Conservation (phyloP, 2,888 invertebrate species). For the Acronicta leporina region DNA sequence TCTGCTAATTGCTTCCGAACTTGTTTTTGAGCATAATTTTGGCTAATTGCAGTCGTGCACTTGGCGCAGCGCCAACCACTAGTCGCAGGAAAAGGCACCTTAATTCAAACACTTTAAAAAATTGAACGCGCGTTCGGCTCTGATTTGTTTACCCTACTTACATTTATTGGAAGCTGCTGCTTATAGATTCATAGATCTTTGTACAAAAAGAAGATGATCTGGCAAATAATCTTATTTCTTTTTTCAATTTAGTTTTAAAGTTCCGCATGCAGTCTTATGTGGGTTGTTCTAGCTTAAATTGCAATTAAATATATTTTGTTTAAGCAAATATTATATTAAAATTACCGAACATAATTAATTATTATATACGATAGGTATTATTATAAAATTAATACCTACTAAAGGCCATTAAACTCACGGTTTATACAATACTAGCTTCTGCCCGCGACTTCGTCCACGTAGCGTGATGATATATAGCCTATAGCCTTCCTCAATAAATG, state of each 20-base stretch:
- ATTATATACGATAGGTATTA: no score
- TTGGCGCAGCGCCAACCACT: constrained; percentile 77
- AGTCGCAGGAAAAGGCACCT: constrained; percentile 72
- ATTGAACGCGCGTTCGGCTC: constrained; percentile 48
- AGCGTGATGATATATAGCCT: no score
- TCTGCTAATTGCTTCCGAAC: constrained; percentile 85
- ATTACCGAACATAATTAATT: no score
- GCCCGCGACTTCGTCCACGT: no score
- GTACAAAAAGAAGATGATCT: constrained; percentile 23
- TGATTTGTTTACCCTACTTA: constrained; percentile 61
- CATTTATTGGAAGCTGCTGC: constrained; percentile 32
- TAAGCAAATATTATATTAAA: no score
- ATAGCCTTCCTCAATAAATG: no score
- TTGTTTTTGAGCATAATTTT: constrained; percentile 87
- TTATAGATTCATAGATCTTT: constrained; percentile 25
- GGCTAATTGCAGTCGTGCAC: constrained; percentile 84
- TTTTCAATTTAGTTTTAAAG: constrained; percentile 7
- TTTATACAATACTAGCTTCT: not conserved
- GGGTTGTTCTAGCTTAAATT: not conserved
- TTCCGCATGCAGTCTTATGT: not conserved
- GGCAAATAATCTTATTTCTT: constrained; percentile 10
- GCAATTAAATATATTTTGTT: no score
- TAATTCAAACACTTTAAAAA: constrained; percentile 72
- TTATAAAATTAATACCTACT: not conserved
- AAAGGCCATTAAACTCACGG: not conserved